These are phyloP conservation scores for Eudyptes chrysolophus DNA, from an alignment of 2,113 vertebrate genomes.

Conservation along the genomic window DNA sequence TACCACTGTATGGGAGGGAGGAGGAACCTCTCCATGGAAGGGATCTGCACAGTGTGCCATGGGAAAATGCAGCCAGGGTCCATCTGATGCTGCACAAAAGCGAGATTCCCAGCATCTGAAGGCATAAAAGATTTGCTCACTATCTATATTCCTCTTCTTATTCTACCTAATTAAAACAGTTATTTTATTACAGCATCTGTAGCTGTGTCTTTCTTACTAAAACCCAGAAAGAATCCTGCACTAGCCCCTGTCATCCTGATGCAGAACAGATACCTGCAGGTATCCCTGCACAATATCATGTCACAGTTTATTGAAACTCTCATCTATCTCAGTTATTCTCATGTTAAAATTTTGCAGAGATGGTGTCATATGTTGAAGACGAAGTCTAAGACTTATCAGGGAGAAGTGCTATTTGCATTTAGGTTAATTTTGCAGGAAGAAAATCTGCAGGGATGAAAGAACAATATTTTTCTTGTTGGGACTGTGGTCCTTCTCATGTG, in stretches of 20 bases:
- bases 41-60: rapidly evolving
- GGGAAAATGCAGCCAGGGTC: not conserved
- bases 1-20: not conserved
- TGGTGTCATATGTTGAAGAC: not conserved
- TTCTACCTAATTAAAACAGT: not conserved
- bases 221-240: not conserved
- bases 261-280: not conserved
- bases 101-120: rapidly evolving
- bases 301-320: not conserved
- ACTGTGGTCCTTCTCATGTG: not conserved
- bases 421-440: not conserved
- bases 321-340: not conserved
- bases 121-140: not conserved
- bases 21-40: rapidly evolving
- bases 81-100: not conserved
- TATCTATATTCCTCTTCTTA: not conserved
- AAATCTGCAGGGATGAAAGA: not conserved
- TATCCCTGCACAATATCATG: not conserved
- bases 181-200: not conserved
- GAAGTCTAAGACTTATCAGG: not conserved
- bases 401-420: not conserved
- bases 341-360: not conserved
- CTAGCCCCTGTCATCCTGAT: not conserved
- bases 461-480: not conserved
- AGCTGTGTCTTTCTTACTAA: not conserved